These are phyloP conservation scores for Nephrotoma flavescens DNA, from an alignment of 2,888 invertebrate genomes.

Conservation along the genomic window DNA sequence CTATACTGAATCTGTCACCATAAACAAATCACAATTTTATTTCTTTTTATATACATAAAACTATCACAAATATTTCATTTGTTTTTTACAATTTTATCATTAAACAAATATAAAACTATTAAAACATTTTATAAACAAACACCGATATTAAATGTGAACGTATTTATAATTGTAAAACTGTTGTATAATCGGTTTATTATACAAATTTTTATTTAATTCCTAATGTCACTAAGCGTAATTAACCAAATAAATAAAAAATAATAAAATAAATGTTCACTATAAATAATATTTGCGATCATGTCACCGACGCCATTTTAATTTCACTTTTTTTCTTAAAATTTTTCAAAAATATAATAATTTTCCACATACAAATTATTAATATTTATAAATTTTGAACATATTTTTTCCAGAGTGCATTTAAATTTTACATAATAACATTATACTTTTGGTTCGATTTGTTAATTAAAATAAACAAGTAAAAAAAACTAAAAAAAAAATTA, in stretches of 20 bases:
- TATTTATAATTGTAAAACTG: not conserved
- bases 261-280: not conserved
- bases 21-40: not conserved
- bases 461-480: not conserved
- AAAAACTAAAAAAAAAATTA: not conserved
- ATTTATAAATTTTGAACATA: not conserved
- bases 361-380: not conserved
- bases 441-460: not conserved
- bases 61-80: not conserved
- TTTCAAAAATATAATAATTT: not conserved
- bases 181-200: not conserved
- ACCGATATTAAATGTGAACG: not conserved
- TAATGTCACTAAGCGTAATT: not conserved
- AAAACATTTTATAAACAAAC: not conserved
- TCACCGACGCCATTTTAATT: not conserved
- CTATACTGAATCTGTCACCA: not conserved
- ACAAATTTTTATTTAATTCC: not conserved
- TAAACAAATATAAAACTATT: not conserved
- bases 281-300: not conserved
- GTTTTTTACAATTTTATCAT: not conserved
- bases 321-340: not conserved
- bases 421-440: not conserved
- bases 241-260: not conserved
- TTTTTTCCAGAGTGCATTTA: not conserved
- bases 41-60: not conserved